phyloP scores from a whole-genome alignment of 23 tunicate species.

The Halocynthia roretzi region DNA sequence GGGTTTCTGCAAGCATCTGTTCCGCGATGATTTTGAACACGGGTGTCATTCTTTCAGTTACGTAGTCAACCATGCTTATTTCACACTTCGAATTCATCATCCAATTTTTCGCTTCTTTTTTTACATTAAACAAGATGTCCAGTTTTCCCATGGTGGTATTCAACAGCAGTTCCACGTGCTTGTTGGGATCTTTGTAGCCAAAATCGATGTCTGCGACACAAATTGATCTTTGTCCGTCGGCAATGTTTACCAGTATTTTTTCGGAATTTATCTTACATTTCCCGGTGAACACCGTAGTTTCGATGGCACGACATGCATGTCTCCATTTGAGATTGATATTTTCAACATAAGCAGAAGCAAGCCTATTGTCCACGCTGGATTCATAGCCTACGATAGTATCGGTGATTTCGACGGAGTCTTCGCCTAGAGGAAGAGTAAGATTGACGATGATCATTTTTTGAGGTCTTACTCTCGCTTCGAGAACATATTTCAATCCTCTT shows the following conservation, averaged over 20 bases:
- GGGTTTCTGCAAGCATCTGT: not conserved
- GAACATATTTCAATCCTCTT: not conserved
- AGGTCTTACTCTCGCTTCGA: not conserved
- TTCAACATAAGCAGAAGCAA: too few relatives aligned
- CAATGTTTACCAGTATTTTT: not conserved
- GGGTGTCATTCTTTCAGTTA: not conserved
- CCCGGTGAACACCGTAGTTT: not conserved
- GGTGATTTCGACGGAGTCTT: not conserved
- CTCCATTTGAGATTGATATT: too few relatives aligned
- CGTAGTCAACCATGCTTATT: not conserved
- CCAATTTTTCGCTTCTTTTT: not conserved
- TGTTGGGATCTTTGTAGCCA: not conserved
- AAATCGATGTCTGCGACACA: not conserved
- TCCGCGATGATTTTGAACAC: not conserved
- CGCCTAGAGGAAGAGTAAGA: not conserved
- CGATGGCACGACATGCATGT: not conserved
- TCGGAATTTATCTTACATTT: not conserved
- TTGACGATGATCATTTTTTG: slow-evolving; percentile 1
- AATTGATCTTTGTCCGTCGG: not conserved
- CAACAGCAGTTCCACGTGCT: not conserved
- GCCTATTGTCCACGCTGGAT: not conserved
- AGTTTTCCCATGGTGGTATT: not conserved
- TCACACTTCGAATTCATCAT: not conserved
- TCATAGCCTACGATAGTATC: not conserved
- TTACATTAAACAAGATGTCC: slow-evolving; percentile 4